Percentiles rank a stretch among this genome's conserved stretches.
Conservation (phyloP, 2,797 vertebrate species). For the Pempheris klunzingeri region DNA sequence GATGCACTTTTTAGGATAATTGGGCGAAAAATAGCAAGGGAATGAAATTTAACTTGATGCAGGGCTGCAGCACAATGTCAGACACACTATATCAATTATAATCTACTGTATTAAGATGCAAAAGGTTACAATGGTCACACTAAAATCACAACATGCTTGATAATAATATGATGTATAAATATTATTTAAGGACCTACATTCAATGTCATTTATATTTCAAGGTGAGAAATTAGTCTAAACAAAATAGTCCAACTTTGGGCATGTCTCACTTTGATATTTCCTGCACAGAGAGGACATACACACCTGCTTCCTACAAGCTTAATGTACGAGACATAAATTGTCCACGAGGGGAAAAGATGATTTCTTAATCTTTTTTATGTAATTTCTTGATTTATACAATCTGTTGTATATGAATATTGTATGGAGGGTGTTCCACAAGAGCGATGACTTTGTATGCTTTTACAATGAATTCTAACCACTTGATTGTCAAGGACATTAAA, state of each 20-base stretch:
- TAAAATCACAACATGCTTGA: neutral
- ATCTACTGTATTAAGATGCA: neutral
- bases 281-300: slow-evolving; percentile 2
- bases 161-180: neutral
- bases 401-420: slow-evolving; percentile 54
- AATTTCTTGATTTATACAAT: slow-evolving; percentile 41
- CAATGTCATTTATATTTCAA: neutral
- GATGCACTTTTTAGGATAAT: slow-evolving; percentile 6
- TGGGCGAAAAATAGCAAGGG: neutral
- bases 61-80: neutral
- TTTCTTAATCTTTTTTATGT: too few species aligned
- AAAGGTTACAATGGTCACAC: neutral
- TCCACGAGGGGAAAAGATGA: slow-evolving; percentile 3
- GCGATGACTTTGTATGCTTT: slow-evolving; percentile 44
- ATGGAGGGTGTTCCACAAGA: slow-evolving; percentile 23
- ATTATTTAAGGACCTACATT: neutral
- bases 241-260: neutral
- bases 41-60: neutral
- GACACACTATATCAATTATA: neutral
- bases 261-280: slow-evolving; percentile 7
- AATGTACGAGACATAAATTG: slow-evolving; percentile 9
- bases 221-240: slow-evolving; percentile 18
- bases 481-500: slow-evolving; percentile 63
- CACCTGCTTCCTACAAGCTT: slow-evolving; percentile 7
- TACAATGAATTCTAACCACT: slow-evolving; percentile 38